Evolutionary conservation across 2,113 vertebrate species (phyloP), one percentile per base, ranked within the genome.

Genomic region (Mugil cephalus): DNA sequence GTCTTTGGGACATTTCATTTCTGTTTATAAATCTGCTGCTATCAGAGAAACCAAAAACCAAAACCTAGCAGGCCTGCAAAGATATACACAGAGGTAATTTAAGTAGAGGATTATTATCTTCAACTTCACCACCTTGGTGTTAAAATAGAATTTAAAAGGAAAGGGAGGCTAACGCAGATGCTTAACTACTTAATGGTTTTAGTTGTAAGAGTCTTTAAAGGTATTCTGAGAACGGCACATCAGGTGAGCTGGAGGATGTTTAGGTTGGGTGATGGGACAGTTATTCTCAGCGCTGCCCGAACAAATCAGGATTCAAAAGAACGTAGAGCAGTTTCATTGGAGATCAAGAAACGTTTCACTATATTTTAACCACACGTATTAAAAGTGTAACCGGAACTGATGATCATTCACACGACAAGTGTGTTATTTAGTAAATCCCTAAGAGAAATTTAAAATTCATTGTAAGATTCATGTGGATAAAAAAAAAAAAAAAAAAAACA

Each of bases 201-300:
- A 90, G 71, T 50, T 74, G 24, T 90, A 92, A 90, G 88, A 85
- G 81, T 77, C 83, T 91, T 90, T 90, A 30, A 60, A 68, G 60
- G 36, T 84, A 79, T 87, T 90, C 36, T 56, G 69, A 75, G 75
- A 68, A 10, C 48, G 11, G 60, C 14, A 24, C 56, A n/a, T 30
- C 11, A 68, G 63, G 39, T 62, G 17, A 52, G 56, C 9, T 67
- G 62, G 74, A 56, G 58, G 17, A 17, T 0, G 64, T 39, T 40
- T 48, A 52, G 52, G 63, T 7, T 43, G 5, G 10, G 3, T 1
- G n/a, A 1, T 43, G n/a, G 55, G 17, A 35, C 15, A 43, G 18
- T 39, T 51, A 17, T 52, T 19, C n/a, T 17, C 4, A 11, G 15
- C 15, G n/a, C 1, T 6, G 15, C 17, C n/a, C 9, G 14, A 38